Evolutionary conservation across 2,888 invertebrate genomes (phyloP), one percentile per base, ranked within the genome.

Genomic region (Mongoloraphidia duomilia): DNA sequence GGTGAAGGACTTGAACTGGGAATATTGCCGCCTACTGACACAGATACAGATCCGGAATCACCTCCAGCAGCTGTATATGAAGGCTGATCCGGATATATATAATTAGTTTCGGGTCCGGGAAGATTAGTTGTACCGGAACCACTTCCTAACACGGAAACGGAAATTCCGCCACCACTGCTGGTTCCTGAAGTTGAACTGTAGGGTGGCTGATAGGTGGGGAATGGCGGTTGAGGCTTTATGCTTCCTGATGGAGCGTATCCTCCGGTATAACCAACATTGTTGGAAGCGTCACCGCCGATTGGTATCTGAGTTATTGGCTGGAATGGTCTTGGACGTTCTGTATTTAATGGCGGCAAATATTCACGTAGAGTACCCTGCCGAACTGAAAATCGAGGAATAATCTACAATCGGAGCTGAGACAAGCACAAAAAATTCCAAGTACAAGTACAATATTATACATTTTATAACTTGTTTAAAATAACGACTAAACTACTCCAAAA

Each of bases 311-410:
- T 56, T 1, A 65, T 63, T 5, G 78, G 72, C 61, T 80, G 76
- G 62, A 83, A 83, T 1, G 82, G 82, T 55, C 82, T 69, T n/a
- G 83, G 83, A 60, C 73, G 78, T 59, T 82, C 80, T 2, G 80
- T 74, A 52, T 71, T 71, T 50, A 75, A 75, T 52, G 79, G 79
- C 9, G 76, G 77, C 26, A 77, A 65, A 63, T 81, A 75, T 56
- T 69, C 66, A n/a, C 69, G 59, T 12, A 76, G 71, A 53, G 63
- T 61, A 26, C 66, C 67, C 60, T 83, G 83, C 14, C 83, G 79
- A 64, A 79, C 83, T 83, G 72, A 54, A 59, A 26, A 26, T 6
- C 26, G 6, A 26, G 26, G 26, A 26, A 26, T 26, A 26, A 26
- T 26, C 26, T 26, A 26, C 26, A 26, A 26, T 26, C 26, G 26